These are phyloP conservation scores for Polymixis lichenea DNA, from an alignment of 2,888 invertebrate species.

Conservation along the genomic window DNA sequence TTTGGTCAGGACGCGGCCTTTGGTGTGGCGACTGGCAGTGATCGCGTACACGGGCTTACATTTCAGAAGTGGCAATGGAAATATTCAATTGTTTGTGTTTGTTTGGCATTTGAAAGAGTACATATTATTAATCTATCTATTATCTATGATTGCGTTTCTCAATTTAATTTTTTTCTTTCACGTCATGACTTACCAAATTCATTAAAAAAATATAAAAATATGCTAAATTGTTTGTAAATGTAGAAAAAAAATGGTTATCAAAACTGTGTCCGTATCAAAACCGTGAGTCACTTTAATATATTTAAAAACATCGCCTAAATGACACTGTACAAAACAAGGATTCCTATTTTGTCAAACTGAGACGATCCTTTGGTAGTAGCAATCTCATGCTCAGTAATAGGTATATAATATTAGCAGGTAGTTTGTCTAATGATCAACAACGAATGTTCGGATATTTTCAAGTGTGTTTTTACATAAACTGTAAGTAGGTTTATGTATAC, in stretches of 20 bases:
- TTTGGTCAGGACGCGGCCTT: neutral
- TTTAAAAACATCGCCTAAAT: neutral
- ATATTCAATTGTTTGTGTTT: constrained; percentile 4
- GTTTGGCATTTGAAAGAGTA: constrained; percentile 1
- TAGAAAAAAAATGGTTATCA: constrained; percentile 67
- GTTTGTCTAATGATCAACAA: neutral
- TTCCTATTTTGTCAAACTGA: neutral
- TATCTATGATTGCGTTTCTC: constrained; percentile 32
- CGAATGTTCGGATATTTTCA: neutral
- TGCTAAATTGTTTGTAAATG: constrained; percentile 62
- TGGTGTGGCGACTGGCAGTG: no score
- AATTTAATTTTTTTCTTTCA: constrained; percentile 47
- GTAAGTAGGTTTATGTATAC: neutral
- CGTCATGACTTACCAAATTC: constrained; percentile 13
- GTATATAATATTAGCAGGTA: no score
- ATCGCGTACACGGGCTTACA: neutral
- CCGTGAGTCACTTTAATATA: constrained; percentile 60
- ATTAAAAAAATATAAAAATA: constrained; percentile 56
- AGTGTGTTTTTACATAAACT: neutral
- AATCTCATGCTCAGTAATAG: neutral
- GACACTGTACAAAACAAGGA: neutral
- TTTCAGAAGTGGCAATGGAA: neutral
- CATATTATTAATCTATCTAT: neutral
- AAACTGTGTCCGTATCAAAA: constrained; percentile 58
- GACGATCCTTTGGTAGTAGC: neutral